These are phyloP conservation scores for Timema podura DNA, from an alignment of 2,888 invertebrate species.

Conservation along the genomic window DNA sequence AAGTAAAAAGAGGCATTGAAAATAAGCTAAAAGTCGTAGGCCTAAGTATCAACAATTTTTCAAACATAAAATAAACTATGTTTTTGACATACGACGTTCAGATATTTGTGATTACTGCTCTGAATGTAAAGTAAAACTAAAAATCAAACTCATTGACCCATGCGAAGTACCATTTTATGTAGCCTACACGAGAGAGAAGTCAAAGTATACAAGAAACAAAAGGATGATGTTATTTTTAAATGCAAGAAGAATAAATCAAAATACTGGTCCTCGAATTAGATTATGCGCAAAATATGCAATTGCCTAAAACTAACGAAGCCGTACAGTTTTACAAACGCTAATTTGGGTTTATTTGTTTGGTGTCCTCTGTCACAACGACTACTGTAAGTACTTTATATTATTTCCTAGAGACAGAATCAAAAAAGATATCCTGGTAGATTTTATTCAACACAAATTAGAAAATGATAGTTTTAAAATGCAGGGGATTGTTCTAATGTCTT, in stretches of 20 bases:
- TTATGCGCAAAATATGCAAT: constrained; percentile 33
- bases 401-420: constrained; percentile 28
- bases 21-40: constrained; percentile 20
- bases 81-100: constrained; percentile 26
- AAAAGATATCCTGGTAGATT: not conserved
- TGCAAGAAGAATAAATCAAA: constrained; percentile 19
- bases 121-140: constrained; percentile 26
- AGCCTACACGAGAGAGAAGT: constrained; percentile 26
- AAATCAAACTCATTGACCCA: constrained; percentile 19
- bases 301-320: constrained; percentile 30
- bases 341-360: constrained; percentile 31
- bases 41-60: constrained; percentile 31
- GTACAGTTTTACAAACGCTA: constrained; percentile 32
- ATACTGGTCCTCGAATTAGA: constrained; percentile 31
- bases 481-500: no score
- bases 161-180: constrained; percentile 23
- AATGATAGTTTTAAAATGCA: no score
- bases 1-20: not conserved
- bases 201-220: constrained; percentile 13
- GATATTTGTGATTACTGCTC: constrained; percentile 30
- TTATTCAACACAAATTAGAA: no score
- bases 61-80: constrained; percentile 24
- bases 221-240: not conserved
- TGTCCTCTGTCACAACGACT: constrained; percentile 31
- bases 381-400: constrained; percentile 24